Percentiles rank a stretch among this genome's conserved stretches.
phyloP scores from a whole-genome alignment of 2,888 invertebrate genomes.

The Pollenia griseotomentosa region DNA sequence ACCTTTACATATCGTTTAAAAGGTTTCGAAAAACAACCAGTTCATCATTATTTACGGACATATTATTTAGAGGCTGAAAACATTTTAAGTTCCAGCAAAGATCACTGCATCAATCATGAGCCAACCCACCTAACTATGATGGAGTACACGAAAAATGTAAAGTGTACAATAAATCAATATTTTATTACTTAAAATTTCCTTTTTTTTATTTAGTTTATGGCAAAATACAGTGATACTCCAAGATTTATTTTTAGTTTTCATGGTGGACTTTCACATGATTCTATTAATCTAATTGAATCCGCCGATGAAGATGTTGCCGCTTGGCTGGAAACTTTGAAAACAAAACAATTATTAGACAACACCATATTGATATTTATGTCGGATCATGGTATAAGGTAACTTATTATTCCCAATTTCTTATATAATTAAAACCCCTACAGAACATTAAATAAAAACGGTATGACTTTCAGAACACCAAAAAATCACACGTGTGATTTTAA shows the following conservation, averaged over 20 bases:
- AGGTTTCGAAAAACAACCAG: conserved; percentile 92
- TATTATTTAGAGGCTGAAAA: conserved; percentile 89
- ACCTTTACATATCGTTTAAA: conserved; percentile 96
- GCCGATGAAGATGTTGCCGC: conserved; percentile 90
- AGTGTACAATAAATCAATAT: not conserved
- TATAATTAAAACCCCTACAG: not conserved
- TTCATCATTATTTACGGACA: conserved; percentile 95
- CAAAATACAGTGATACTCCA: conserved; percentile 88
- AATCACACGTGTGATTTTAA: too few relatives aligned
- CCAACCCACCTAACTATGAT: conserved; percentile 89
- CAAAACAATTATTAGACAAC: conserved; percentile 88
- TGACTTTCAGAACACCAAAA: too few relatives aligned
- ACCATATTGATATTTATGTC: conserved; percentile 95
- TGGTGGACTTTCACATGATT: conserved; percentile 94
- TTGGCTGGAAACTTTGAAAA: conserved; percentile 88
- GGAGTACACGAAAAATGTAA: conserved; percentile 88
- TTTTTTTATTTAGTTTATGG: conserved; percentile 84
- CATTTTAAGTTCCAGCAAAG: conserved; percentile 85
- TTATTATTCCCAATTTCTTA: not conserved
- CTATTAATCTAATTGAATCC: conserved; percentile 90
- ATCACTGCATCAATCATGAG: conserved; percentile 89
- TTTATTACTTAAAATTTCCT: not conserved
- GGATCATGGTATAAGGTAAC: conserved; percentile 94
- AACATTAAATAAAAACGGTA: too few relatives aligned
- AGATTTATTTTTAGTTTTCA: conserved; percentile 95